Evolutionary conservation across 2,888 invertebrate species (phyloP).

Genomic region (Chorisops tibialis): DNA sequence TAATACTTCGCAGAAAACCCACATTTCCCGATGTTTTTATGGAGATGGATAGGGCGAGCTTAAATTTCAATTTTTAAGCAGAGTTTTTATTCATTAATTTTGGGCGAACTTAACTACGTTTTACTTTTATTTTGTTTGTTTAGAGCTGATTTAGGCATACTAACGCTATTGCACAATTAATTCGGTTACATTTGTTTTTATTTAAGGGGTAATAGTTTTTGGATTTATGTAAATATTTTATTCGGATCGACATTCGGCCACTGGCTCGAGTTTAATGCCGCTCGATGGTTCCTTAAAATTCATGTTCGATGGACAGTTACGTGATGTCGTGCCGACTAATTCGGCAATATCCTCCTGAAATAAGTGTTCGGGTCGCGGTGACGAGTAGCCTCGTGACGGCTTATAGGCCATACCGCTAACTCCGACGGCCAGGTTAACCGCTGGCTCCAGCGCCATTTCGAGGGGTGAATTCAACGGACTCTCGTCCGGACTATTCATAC

Average conservation of each 20-base stretch:
- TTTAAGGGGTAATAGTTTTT: conserved; percentile 2
- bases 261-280: conserved; percentile 70
- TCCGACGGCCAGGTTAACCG: conserved; percentile 51
- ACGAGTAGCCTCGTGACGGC: conserved; percentile 54
- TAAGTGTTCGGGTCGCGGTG: conserved; percentile 58
- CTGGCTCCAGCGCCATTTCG: conserved; percentile 65
- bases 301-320: conserved; percentile 38
- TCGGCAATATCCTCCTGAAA: conserved; percentile 63
- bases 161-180: conserved; percentile 36
- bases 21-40: no score
- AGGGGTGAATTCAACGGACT: conserved; percentile 63
- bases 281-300: conserved; percentile 55
- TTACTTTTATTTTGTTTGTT: no score
- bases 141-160: background rate
- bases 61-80: no score
- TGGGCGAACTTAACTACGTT: no score
- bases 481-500: conserved; percentile 57
- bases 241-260: conserved; percentile 64
- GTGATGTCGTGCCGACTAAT: conserved; percentile 50
- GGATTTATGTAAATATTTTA: conserved; percentile 43
- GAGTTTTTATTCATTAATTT: no score
- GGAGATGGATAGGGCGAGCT: no score
- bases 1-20: no score
- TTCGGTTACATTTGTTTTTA: conserved; percentile 10
- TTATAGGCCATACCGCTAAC: conserved; percentile 64